These are phyloP conservation scores for Pseudonaja textilis DNA, from an alignment of 2,113 vertebrate genomes.

Conservation along the genomic window DNA sequence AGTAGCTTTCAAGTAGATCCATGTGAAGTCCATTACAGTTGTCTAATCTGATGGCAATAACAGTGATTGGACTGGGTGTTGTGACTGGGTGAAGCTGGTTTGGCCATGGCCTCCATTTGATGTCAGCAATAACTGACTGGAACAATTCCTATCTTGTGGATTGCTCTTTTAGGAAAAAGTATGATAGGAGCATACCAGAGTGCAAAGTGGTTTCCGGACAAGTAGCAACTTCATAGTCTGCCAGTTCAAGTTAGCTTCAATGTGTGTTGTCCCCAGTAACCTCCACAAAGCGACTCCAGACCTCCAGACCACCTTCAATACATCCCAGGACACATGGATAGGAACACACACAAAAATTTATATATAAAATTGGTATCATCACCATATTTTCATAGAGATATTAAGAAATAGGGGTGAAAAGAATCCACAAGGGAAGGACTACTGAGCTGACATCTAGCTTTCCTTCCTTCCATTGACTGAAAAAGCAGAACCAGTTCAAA, in stretches of 20 bases:
- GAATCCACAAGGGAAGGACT: neutral
- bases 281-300: neutral
- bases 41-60: neutral
- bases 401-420: neutral
- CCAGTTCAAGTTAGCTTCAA: neutral
- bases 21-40: neutral
- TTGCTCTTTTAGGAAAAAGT: neutral
- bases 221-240: neutral
- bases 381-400: neutral
- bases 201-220: neutral
- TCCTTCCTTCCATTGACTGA: neutral
- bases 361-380: neutral
- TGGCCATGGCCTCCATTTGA: neutral
- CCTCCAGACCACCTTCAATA: neutral
- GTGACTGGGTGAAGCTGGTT: neutral
- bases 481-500: neutral
- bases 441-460: neutral
- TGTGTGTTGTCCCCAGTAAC: neutral
- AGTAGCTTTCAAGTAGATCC: neutral
- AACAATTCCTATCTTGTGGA: neutral
- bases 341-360: neutral
- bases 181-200: neutral
- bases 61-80: neutral
- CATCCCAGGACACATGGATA: neutral
- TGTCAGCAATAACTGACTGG: neutral